A percentile compares a stretch with the other conserved stretches of the same genome.
phyloP scores from a whole-genome alignment of 2,113 vertebrate species.

The Aythya baeri region DNA sequence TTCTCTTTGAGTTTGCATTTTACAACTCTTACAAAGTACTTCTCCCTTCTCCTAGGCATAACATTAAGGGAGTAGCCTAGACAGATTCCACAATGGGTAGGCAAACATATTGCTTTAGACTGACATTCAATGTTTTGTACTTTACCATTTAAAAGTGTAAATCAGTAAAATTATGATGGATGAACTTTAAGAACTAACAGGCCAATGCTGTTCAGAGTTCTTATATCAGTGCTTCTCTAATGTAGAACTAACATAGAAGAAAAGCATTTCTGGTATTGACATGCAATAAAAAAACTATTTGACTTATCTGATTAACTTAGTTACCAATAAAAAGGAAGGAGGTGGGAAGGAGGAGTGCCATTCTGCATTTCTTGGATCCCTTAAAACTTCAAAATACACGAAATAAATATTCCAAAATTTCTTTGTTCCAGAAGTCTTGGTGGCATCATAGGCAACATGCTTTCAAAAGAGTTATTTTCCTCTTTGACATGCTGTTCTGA shows the following conservation, averaged over 20 bases:
- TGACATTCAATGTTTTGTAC: neutral
- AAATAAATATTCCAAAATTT: neutral
- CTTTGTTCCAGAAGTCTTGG: neutral
- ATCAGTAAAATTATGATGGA: neutral
- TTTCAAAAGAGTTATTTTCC: neutral
- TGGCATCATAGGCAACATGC: neutral
- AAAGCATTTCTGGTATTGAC: neutral
- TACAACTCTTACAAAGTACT: neutral
- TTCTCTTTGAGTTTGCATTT: neutral
- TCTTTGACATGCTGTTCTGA: neutral
- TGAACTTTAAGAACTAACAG: neutral
- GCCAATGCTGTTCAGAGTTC: neutral
- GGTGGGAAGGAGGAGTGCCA: neutral
- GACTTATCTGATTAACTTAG: neutral
- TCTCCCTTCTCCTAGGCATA: neutral
- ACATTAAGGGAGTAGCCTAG: neutral
- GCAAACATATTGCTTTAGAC: neutral
- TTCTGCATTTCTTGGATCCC: neutral
- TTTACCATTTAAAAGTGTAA: neutral
- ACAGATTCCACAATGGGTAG: neutral
- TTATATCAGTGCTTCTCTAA: neutral
- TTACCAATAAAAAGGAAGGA: neutral
- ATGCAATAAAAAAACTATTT: neutral
- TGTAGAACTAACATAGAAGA: neutral
- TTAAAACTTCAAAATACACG: neutral